Percentiles rank a stretch among this genome's conserved stretches.
phyloP scores from a whole-genome alignment of 1,140 invertebrate species.

The Parasteatoda tepidariorum region DNA sequence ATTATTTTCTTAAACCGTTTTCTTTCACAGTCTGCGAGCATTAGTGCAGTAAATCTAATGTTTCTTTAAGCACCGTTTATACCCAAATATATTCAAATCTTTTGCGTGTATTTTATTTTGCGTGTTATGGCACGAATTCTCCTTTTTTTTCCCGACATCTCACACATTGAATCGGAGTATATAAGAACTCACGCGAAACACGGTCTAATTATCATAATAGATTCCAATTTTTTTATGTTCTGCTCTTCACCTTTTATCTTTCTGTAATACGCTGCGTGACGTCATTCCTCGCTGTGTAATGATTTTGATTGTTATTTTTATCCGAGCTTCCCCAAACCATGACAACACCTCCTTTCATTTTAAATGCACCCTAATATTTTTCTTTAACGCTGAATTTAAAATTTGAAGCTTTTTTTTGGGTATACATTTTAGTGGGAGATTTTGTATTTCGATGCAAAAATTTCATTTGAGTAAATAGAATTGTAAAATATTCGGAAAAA shows the following conservation, averaged over 20 bases:
- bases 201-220: constrained; percentile 51
- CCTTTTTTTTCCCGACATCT: neutral
- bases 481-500: too few species aligned
- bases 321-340: neutral
- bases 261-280: constrained; percentile 33
- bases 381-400: neutral
- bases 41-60: constrained; percentile 39
- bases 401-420: neutral
- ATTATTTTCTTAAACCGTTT: too few species aligned
- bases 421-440: neutral
- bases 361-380: neutral
- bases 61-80: constrained; percentile 33
- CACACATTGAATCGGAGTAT: neutral
- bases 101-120: constrained; percentile 51
- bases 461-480: neutral
- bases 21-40: too few species aligned
- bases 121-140: constrained; percentile 17
- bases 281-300: neutral
- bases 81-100: constrained; percentile 34
- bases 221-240: neutral
- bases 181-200: constrained; percentile 26
- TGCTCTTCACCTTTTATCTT: neutral
- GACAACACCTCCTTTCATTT: neutral
- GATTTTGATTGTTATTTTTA: neutral
- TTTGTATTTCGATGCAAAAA: neutral